Base-by-base conservation (phyloP, 2,888 invertebrate genomes). In the Pomacea canaliculata region DNA sequence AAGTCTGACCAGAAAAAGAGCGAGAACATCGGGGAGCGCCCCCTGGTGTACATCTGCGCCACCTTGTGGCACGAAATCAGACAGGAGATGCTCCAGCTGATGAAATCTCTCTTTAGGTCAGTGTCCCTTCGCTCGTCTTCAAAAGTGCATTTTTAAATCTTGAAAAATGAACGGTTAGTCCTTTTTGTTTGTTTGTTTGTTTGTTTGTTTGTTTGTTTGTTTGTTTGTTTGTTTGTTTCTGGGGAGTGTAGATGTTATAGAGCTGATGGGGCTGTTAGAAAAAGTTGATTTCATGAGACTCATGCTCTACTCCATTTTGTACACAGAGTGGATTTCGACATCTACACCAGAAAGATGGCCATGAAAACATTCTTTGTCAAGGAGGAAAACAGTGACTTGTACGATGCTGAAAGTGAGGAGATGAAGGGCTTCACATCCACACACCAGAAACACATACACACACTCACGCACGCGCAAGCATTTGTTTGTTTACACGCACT, bases 41-140 rank as follows among this genome's bases (percentile, higher is more conserved):
- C 80, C 37, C 75, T 27, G 90, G 97, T 99, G 84, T 98, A 96
- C 90, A 96, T 97, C 59, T 99, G 99, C 91, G 96, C 96, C 66
- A 99, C 99, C 84, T 98, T 99, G 98, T 99, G 99, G 99, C 99
- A 99, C 91, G 99, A 99, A 92, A 98, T 97, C 51, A 95, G 95
- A 90, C 97, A 96, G 85, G 97, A 98, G 91, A 97, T 98, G 96
- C 94, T 94, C 85, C 95, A 96, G 88, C 95, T 97, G 90, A 93
- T 98, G 81, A 96, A 96, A 91, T 97, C 97, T 74, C 94, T 98
- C 84, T 84, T 91, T 70, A 89, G 85, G 86, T 86, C 79, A 77
- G 51, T 60, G 5, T 46, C n/a, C 18, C 19, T 23, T 51, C 18
- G 13, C 46, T 23, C 51, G 1, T 8, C 51, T 56, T 10, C 12